Evolutionary conservation across 2,797 vertebrate species (phyloP).

Genomic region (Fistularia commersonii): DNA sequence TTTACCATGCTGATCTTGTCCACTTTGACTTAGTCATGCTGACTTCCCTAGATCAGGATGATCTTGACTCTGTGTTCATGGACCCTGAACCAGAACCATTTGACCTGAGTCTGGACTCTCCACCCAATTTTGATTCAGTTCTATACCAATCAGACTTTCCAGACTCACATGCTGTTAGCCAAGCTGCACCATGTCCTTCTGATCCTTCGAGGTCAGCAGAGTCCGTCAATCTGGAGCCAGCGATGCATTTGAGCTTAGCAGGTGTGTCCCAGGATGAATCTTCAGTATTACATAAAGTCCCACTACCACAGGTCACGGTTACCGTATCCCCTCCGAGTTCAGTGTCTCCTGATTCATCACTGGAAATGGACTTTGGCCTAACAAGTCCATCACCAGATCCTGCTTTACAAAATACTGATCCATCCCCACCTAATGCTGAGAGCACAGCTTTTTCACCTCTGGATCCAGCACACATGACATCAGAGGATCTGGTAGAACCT

Average conservation of each 20-base stretch:
- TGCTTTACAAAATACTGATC: slow-evolving; percentile 21
- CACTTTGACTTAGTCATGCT: slow-evolving; percentile 75
- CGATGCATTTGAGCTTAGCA: slow-evolving; percentile 32
- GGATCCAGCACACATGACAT: slow-evolving; percentile 41
- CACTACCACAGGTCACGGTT: slow-evolving; percentile 53
- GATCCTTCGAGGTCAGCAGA: slow-evolving; percentile 37
- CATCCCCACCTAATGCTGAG: slow-evolving; percentile 30
- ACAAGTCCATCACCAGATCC: slow-evolving; percentile 38
- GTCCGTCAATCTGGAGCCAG: slow-evolving; percentile 32
- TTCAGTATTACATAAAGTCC: slow-evolving; percentile 11
- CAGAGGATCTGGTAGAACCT: slow-evolving; percentile 40
- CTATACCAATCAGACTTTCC: slow-evolving; percentile 40
- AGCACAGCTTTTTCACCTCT: slow-evolving; percentile 20
- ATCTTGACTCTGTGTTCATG: slow-evolving; percentile 75
- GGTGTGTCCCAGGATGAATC: slow-evolving; percentile 26
- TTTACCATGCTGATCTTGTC: slow-evolving; percentile 68
- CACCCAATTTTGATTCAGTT: slow-evolving; percentile 47
- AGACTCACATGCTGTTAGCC: slow-evolving; percentile 49
- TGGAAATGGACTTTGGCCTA: slow-evolving; percentile 56
- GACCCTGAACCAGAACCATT: slow-evolving; percentile 72
- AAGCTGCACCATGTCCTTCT: slow-evolving; percentile 23
- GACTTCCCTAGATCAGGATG: slow-evolving; percentile 73
- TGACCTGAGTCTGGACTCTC: slow-evolving; percentile 57
- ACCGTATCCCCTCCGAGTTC: slow-evolving; percentile 72
- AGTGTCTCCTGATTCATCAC: slow-evolving; percentile 61